Conservation (phyloP, 2,797 vertebrate genomes). For the Lacerta agilis region DNA sequence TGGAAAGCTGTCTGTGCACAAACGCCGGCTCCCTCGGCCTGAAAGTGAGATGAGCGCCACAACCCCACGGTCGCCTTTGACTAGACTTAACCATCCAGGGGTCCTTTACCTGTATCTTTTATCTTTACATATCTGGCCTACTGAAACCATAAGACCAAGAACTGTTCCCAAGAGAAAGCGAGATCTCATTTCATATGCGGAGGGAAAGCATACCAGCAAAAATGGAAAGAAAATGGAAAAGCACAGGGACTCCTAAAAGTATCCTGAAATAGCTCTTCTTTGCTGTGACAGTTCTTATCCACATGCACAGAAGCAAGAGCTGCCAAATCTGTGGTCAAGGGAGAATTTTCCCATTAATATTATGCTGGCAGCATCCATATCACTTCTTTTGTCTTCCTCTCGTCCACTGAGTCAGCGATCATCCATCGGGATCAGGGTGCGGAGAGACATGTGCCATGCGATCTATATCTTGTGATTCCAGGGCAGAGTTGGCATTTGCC, state of each 20-base stretch:
- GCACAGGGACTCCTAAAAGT: constrained; percentile 12
- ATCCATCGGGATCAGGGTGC: constrained; percentile 41
- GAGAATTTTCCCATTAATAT: constrained; percentile 19
- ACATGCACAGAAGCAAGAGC: constrained; percentile 30
- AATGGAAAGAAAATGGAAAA: constrained; percentile 49
- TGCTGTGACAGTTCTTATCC: constrained; percentile 36
- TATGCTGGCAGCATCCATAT: constrained; percentile 36
- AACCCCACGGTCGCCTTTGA: no score
- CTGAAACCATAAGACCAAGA: not conserved
- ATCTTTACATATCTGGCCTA: no score
- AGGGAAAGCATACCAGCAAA: constrained; percentile 22
- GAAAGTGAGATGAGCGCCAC: no score
- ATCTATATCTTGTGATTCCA: not conserved
- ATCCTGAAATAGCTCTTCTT: not conserved
- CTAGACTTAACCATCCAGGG: no score
- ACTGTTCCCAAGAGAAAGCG: not conserved
- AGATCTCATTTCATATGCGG: not conserved
- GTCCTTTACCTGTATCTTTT: no score
- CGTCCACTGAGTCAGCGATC: constrained; percentile 52
- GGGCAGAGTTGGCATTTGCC: not conserved
- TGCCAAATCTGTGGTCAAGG: constrained; percentile 51
- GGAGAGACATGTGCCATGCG: not conserved
- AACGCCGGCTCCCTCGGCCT: no score
- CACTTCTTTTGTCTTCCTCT: constrained; percentile 45
- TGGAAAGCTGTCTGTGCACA: no score